Base-by-base conservation (phyloP, 2,888 invertebrate species). In the Himalopsyche anomala region DNA sequence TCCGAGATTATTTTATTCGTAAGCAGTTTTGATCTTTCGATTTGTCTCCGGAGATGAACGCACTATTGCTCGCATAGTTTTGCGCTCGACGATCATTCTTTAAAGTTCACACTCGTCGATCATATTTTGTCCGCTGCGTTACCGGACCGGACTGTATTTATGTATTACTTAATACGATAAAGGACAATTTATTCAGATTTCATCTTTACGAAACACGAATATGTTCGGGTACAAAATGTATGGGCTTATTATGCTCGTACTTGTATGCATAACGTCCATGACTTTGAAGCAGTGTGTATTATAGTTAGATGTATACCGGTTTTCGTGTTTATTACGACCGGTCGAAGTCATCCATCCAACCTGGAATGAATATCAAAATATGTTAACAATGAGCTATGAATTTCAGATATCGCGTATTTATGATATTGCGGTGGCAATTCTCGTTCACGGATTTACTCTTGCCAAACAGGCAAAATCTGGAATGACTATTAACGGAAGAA, bases 351-450 rank as follows among this genome's bases (percentile, higher is more conserved):
- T 80, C 74, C 80, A 69, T 56, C 83, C 84, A 85, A 81, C 36
- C 55, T 38, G 82, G 82, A 42, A 74, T 40, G 84, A 86, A 86
- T 86, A 86, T 45, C 81, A 80, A 80, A 86, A 83, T 83, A 84
- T 86, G 86, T 84, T 86, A 86, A 86, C 69, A 81, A 74, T 28
- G 19, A 81, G 40, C 86, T 84, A 83, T 86, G 86, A 84, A 86
- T 84, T 84, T 86, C 82, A 86, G 81, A 86, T 86, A 85, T 80
- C 38, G 56, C 82, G 42, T 74, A 74, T 74, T 28, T 74, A 38
- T 74, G 74, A 28, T 38, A 36, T 74, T 74, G 74, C 36, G 15
- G 11, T 28, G 74, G 74, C 74, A 38, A 74, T 36, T 74, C 11
- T 74, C 36, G n/a, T 28, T 28, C 62, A 62, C 62, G 28, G 4